Evolutionary conservation across 2,888 invertebrate genomes (phyloP).

Genomic region (Mantis religiosa): DNA sequence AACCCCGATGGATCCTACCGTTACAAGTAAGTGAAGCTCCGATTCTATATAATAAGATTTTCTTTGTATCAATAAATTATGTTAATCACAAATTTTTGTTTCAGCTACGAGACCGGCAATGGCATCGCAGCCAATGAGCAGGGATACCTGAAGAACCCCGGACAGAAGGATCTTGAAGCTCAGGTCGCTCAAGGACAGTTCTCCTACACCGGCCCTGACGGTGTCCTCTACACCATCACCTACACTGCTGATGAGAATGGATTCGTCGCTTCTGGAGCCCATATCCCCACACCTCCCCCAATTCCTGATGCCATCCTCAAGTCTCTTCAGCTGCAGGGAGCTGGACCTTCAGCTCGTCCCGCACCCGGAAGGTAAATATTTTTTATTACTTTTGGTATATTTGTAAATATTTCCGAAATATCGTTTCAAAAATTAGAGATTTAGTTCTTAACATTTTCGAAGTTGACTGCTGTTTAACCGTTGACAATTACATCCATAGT

Average conservation of each 20-base stretch:
- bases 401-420: no score
- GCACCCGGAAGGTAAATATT: slow-evolving; percentile 32
- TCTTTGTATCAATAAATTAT: neutral
- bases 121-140: slow-evolving; percentile 55
- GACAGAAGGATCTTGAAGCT: slow-evolving; percentile 38
- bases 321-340: slow-evolving; percentile 19
- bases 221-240: slow-evolving; percentile 41
- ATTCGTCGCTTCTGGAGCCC: slow-evolving; percentile 76
- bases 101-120: slow-evolving; percentile 56
- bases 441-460: neutral
- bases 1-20: slow-evolving; percentile 51
- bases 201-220: slow-evolving; percentile 71
- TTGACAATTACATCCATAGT: no score
- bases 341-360: slow-evolving; percentile 27
- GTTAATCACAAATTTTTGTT: slow-evolving; percentile 5
- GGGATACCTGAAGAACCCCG: slow-evolving; percentile 55
- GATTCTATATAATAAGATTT: neutral
- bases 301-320: slow-evolving; percentile 31
- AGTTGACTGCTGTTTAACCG: no score
- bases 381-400: no score
- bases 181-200: slow-evolving; percentile 59
- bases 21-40: slow-evolving; percentile 44
- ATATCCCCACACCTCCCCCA: slow-evolving; percentile 47
- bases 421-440: no score
- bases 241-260: slow-evolving; percentile 78